Evolutionary conservation across 2,888 invertebrate species (phyloP).

Genomic region (Drosophila silvestris): DNA sequence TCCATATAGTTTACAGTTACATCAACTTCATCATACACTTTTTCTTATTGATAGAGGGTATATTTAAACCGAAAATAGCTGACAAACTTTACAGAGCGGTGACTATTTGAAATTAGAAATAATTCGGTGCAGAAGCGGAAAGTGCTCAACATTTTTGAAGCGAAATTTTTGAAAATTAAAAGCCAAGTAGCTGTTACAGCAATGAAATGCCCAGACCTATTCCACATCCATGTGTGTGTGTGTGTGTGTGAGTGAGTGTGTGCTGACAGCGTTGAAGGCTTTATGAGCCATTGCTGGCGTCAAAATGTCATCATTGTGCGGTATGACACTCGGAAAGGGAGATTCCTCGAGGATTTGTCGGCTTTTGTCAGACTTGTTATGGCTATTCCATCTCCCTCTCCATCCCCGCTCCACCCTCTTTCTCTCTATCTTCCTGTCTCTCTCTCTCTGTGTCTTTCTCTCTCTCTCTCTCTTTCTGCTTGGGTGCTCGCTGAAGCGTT

Average conservation of each 20-base stretch:
- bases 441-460: neutral
- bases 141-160: conserved; percentile 41
- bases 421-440: neutral
- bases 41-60: neutral
- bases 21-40: neutral
- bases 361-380: conserved; percentile 59
- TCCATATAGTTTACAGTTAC: neutral
- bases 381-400: conserved; percentile 12
- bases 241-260: conserved; percentile 14
- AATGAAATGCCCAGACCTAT: conserved; percentile 36
- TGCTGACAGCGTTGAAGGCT: conserved; percentile 67
- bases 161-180: conserved; percentile 72
- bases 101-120: conserved; percentile 54
- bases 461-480: neutral
- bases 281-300: conserved; percentile 84
- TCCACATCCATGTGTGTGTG: neutral
- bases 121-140: conserved; percentile 43
- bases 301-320: conserved; percentile 75
- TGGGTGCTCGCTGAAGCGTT: conserved; percentile 24
- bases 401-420: neutral
- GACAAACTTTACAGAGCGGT: conserved; percentile 22
- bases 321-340: conserved; percentile 31
- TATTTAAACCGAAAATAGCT: conserved; percentile 2
- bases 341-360: conserved; percentile 47
- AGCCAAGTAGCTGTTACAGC: conserved; percentile 60